Evolutionary conservation across 2,797 vertebrate genomes (phyloP).

Genomic region (Octomys mimax): DNA sequence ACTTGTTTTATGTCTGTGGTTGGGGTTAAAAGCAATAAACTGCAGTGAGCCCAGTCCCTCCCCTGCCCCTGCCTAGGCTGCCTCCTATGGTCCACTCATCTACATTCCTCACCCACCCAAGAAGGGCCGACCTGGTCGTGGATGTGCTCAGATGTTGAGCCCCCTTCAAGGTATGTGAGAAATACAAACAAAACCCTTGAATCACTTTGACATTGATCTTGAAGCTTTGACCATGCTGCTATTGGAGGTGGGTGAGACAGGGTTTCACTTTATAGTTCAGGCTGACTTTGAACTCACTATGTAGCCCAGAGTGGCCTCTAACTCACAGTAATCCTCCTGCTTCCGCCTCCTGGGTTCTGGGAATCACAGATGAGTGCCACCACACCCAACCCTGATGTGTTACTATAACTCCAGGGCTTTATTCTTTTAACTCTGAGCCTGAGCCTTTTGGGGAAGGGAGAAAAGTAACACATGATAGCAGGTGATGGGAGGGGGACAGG

Average conservation of each 20-base stretch:
- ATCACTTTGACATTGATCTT: background rate
- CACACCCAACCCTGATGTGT: background rate
- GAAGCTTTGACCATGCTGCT: background rate
- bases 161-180: background rate
- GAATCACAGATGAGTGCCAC: background rate
- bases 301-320: background rate
- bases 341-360: background rate
- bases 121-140: no score
- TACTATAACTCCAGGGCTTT: background rate
- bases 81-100: background rate
- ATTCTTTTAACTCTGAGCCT: constrained; percentile 18
- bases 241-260: background rate
- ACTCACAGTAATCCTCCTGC: background rate
- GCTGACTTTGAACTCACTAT: background rate
- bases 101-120: rapidly evolving
- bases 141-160: background rate
- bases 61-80: background rate
- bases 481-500: background rate
- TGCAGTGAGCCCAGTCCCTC: background rate
- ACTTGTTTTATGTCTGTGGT: background rate
- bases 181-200: background rate
- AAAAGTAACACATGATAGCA: background rate
- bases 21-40: background rate
- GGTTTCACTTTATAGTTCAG: background rate
- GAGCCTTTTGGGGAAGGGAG: background rate